A percentile compares a stretch with the other conserved stretches of the same genome.
These are phyloP conservation scores for Crotalus tigris DNA, from an alignment of 2,113 vertebrate species.

Conservation along the genomic window DNA sequence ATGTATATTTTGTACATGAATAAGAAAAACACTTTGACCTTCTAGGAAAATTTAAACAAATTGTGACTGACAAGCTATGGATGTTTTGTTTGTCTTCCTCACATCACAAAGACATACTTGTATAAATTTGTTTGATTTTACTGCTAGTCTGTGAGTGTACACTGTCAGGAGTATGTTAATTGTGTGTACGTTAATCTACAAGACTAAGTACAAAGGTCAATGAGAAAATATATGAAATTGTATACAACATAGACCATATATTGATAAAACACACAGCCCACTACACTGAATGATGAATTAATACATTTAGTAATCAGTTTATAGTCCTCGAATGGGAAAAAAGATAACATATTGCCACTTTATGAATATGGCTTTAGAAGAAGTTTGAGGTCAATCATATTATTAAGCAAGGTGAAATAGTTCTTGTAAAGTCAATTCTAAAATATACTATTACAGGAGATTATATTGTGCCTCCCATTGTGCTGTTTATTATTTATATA, in stretches of 20 bases:
- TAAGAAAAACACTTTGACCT: slow-evolving; percentile 26
- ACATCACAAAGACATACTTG: neutral
- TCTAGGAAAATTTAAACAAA: neutral
- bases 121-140: neutral
- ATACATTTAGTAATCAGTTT: neutral
- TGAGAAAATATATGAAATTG: neutral
- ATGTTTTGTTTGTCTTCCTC: neutral
- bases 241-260: neutral
- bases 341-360: neutral
- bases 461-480: neutral
- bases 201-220: neutral
- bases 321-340: neutral
- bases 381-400: neutral
- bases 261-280: neutral
- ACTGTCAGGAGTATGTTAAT: neutral
- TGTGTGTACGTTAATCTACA: too few relatives aligned
- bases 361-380: neutral
- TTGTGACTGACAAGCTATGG: neutral
- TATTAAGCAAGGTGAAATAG: too few relatives aligned
- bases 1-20: neutral
- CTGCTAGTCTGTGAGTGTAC: neutral
- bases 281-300: neutral
- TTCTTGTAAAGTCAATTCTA: too few relatives aligned
- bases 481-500: neutral
- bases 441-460: neutral